Evolutionary conservation across 2,113 vertebrate genomes (phyloP).

Genomic region (Bubo scandiacus): DNA sequence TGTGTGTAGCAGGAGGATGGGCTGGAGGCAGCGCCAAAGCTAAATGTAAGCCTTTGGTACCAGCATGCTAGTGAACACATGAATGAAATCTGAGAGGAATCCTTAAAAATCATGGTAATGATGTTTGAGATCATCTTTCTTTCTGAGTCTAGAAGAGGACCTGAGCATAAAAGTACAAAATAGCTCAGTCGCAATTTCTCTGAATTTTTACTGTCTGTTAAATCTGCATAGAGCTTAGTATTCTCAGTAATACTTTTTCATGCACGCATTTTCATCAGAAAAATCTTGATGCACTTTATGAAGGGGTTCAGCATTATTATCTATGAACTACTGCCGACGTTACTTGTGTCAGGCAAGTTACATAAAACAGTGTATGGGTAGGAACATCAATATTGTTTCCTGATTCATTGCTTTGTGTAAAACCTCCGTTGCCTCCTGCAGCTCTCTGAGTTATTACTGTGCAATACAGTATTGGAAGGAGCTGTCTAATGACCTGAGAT

Average conservation of each 20-base stretch:
- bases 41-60: constrained; percentile 80
- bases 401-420: background rate
- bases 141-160: background rate
- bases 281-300: background rate
- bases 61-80: background rate
- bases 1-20: constrained; percentile 97
- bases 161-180: background rate
- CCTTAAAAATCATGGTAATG: background rate
- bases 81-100: background rate
- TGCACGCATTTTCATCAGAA: background rate
- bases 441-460: background rate
- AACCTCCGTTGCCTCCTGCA: background rate
- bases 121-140: background rate
- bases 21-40: constrained; percentile 92
- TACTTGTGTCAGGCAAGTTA: background rate
- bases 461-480: background rate
- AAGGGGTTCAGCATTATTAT: background rate
- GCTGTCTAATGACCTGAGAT: background rate
- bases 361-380: accelerated
- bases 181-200: background rate
- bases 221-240: background rate
- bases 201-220: background rate
- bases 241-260: background rate
- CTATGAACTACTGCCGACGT: background rate
- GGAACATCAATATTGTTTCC: background rate